Base-by-base conservation (phyloP, 2,113 vertebrate genomes). In the Hassar affinis region DNA sequence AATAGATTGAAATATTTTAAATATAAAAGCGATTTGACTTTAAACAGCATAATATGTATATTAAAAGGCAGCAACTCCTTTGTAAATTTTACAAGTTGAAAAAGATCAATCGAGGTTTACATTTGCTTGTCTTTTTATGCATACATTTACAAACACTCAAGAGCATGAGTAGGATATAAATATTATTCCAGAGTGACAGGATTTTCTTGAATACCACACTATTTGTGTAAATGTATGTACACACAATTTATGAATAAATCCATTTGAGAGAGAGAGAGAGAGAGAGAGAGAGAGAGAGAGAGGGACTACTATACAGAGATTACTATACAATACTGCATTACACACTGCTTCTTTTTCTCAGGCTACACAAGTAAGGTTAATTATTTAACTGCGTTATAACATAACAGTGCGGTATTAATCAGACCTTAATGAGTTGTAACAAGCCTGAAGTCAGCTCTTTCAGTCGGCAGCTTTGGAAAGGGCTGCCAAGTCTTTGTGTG, bases 401-500 rank as follows among this genome's bases (percentile, higher is more conserved):
- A 61, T 61, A 61, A 79, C 74, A 56, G 56, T 61, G 38, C 47
- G 56, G 25, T 18, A 79, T 79, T 45, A 79, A 79, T 79, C 77
- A 45, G 38, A 45, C 25, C 56, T 45, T 79, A 61, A 79, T 79
- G 77, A 61, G 77, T 45, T 61, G 57, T 15, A 59, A 79, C 38
- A 59, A 61, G 77, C 38, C 56, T 61, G 20, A 78, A 78, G 76
- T 78, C 76, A 78, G 77, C 77, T 9, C 54, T 61, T 61, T 79
- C 76, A 61, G 35, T 79, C 56, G 18, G 56, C 56, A 61, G 56
- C 14, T 59, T 79, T 61, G 25, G 25, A 79, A 79, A 79, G 25
- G 14, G 33, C 76, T 59, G 75, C 51, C 52, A 57, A 42, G 33
- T 38, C 76, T 52, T 75, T 78, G 54, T n/a, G 17, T 54, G 35